phyloP scores from a whole-genome alignment of 2,113 vertebrate species.

The Callipepla squamata region DNA sequence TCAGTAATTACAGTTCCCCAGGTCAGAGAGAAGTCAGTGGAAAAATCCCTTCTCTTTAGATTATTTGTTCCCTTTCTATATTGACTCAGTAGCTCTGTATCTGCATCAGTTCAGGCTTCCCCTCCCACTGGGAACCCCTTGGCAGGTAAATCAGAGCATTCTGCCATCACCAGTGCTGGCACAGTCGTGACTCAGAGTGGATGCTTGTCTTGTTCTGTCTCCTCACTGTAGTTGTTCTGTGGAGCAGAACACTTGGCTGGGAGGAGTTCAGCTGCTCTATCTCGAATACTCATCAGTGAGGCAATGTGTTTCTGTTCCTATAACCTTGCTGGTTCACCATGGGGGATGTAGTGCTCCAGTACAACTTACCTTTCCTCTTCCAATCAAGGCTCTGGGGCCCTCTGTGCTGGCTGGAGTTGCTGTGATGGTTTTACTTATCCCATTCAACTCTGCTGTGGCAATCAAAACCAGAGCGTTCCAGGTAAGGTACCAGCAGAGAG shows the following conservation, averaged over 20 bases:
- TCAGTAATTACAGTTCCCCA: not conserved
- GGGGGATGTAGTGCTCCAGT: not conserved
- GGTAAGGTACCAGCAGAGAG: conserved; percentile 71
- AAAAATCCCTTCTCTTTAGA: not conserved
- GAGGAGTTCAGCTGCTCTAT: not conserved
- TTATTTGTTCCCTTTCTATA: not conserved
- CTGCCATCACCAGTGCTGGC: not conserved
- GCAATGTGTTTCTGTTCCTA: not conserved
- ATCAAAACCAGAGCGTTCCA: conserved; percentile 91
- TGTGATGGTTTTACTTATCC: conserved; percentile 93
- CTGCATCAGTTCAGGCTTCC: not conserved
- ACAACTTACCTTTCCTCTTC: not conserved
- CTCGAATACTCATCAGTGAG: not conserved
- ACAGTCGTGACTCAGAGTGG: not conserved
- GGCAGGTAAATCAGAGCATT: not conserved
- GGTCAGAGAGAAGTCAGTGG: not conserved
- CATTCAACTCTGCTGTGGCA: conserved; percentile 91
- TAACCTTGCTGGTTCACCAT: not conserved
- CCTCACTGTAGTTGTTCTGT: not conserved
- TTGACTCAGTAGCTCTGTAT: not conserved
- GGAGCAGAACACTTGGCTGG: not conserved
- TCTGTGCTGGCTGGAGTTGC: conserved; percentile 92
- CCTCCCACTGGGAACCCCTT: not conserved
- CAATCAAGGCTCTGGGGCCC: conserved; percentile 85
- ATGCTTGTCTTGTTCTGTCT: not conserved